These are phyloP conservation scores for Paramormyrops hopkinsi DNA, from an alignment of 2,797 vertebrate genomes.

Conservation along the genomic window DNA sequence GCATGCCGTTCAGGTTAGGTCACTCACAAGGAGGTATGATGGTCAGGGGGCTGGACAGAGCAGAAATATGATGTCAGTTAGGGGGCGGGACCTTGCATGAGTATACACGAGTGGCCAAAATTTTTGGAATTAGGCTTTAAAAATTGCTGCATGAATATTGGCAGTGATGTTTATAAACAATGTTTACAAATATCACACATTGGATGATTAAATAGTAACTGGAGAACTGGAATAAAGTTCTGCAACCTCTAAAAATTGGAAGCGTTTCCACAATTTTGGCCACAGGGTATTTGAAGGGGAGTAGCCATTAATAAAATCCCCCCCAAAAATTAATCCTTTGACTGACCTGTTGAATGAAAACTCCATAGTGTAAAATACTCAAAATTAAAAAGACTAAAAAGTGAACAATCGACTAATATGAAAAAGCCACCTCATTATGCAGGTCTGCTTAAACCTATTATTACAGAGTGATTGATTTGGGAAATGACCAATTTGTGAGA, in stretches of 20 bases:
- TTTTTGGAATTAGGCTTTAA: neutral
- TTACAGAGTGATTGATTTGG: slow-evolving; percentile 2
- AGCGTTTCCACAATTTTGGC: neutral
- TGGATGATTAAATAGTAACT: neutral
- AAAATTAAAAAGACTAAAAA: neutral
- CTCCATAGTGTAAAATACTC: neutral
- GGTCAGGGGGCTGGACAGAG: neutral
- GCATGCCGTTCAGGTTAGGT: neutral
- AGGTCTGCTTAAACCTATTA: neutral
- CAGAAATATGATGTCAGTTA: neutral
- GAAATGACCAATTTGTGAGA: neutral
- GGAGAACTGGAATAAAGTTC: neutral
- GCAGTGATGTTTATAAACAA: neutral
- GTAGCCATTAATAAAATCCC: neutral
- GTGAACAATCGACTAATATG: neutral
- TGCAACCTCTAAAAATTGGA: neutral
- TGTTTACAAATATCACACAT: neutral
- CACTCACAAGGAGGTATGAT: neutral
- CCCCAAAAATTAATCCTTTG: neutral
- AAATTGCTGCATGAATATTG: neutral
- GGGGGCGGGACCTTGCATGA: neutral
- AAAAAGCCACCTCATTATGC: neutral
- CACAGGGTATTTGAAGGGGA: neutral
- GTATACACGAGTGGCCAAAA: neutral
- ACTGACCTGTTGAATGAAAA: neutral